These are phyloP conservation scores for Lota lota DNA, from an alignment of 2,113 vertebrate species.

Conservation along the genomic window DNA sequence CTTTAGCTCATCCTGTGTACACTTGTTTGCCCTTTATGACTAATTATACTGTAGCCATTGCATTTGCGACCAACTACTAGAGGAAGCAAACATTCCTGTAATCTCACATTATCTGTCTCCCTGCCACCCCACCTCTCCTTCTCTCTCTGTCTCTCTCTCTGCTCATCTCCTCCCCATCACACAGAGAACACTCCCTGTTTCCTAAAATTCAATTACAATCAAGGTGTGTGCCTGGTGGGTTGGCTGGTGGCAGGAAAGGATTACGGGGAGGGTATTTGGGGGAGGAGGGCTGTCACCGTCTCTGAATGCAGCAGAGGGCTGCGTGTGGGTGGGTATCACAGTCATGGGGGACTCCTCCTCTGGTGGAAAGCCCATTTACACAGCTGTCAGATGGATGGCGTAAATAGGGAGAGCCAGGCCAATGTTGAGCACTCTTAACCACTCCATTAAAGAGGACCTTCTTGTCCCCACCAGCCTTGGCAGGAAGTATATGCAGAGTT, in stretches of 20 bases:
- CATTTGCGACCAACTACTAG: no score
- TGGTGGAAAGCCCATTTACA: constrained; percentile 65
- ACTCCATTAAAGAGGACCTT: constrained; percentile 13
- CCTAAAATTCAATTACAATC: constrained; percentile 78
- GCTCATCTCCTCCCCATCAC: constrained; percentile 26
- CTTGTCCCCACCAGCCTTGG: constrained; percentile 32
- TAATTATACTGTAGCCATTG: no score
- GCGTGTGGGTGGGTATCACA: constrained; percentile 43
- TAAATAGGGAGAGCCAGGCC: constrained; percentile 49
- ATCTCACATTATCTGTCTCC: constrained; percentile 50
- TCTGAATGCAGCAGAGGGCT: constrained; percentile 12
- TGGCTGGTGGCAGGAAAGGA: constrained; percentile 17
- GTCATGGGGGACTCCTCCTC: constrained; percentile 49
- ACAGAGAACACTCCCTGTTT: constrained; percentile 28
- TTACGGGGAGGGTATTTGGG: constrained; percentile 9
- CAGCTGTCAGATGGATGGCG: constrained; percentile 55
- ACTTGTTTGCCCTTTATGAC: no score
- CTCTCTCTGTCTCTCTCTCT: constrained; percentile 9
- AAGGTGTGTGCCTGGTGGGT: constrained; percentile 68
- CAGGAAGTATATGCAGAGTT: constrained; percentile 31
- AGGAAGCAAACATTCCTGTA: constrained; percentile 7
- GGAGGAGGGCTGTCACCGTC: constrained; percentile 48
- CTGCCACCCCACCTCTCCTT: constrained; percentile 45
- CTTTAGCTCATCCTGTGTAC: no score
- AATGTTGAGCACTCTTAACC: constrained; percentile 35